Conservation (phyloP, 2,113 vertebrate species). For the Pelodiscus sinensis region DNA sequence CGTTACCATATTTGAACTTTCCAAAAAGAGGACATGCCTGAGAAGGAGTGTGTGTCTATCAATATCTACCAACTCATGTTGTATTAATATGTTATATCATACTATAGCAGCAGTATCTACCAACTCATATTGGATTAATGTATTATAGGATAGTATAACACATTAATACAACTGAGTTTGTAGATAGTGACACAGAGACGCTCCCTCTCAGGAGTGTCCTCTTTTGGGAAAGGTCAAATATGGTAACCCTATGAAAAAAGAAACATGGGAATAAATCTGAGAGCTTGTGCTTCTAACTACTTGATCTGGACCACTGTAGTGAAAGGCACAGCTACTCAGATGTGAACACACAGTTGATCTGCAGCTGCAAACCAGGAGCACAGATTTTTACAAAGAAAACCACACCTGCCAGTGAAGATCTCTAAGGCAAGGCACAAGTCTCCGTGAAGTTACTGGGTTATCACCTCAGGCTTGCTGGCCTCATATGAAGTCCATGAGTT, state of each 20-base stretch:
- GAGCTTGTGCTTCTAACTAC: constrained; percentile 27
- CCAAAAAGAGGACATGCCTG: no score
- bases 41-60: no score
- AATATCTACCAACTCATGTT: no score
- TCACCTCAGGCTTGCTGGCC: not conserved
- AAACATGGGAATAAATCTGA: constrained; percentile 26
- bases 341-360: constrained; percentile 13
- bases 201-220: no score
- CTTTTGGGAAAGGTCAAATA: no score
- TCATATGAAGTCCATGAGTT: not conserved
- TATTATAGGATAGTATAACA: no score
- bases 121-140: no score
- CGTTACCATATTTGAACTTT: no score
- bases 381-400: constrained; percentile 34
- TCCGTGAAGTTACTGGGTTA: not conserved
- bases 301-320: constrained; percentile 22
- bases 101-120: no score
- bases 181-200: no score
- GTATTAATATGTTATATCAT: no score
- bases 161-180: no score
- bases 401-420: not conserved
- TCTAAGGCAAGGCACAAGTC: not conserved
- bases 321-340: constrained; percentile 7
- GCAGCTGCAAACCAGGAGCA: constrained; percentile 4
- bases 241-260: not conserved